Conservation (phyloP, 2,888 invertebrate species). For the Xestia ashworthii region DNA sequence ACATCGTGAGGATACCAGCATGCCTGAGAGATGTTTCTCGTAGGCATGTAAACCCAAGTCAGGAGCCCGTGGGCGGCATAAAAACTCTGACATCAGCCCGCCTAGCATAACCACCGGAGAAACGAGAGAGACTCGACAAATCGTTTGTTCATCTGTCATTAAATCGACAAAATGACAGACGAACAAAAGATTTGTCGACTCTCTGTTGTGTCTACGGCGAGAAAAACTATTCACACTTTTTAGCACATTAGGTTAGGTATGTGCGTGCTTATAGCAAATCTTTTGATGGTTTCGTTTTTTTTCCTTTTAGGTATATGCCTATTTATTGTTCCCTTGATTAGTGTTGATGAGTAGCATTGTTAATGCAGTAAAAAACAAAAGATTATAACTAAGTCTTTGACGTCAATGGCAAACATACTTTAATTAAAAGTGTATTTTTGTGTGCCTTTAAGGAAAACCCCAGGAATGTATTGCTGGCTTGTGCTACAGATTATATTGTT, state of each 20-base stretch:
- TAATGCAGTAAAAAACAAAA: background rate
- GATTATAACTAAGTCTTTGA: background rate
- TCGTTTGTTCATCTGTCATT: too few relatives aligned
- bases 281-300: background rate
- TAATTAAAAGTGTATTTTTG: constrained; percentile 25
- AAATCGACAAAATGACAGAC: too few relatives aligned
- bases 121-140: too few relatives aligned
- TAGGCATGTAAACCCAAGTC: too few relatives aligned
- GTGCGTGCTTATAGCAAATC: background rate
- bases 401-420: constrained; percentile 24
- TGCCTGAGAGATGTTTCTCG: too few relatives aligned
- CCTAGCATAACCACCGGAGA: too few relatives aligned
- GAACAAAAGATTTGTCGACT: too few relatives aligned
- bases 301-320: background rate
- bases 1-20: too few relatives aligned
- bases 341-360: background rate
- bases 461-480: background rate
- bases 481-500: constrained; percentile 8
- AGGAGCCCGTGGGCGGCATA: too few relatives aligned
- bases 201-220: too few relatives aligned
- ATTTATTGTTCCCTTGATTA: background rate
- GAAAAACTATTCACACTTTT: background rate
- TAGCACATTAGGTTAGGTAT: background rate
- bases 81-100: too few relatives aligned
- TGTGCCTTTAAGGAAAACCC: constrained; percentile 8